Evolutionary conservation across 2,113 vertebrate species (phyloP), one percentile per base, ranked within the genome.

Genomic region (Egretta garzetta): DNA sequence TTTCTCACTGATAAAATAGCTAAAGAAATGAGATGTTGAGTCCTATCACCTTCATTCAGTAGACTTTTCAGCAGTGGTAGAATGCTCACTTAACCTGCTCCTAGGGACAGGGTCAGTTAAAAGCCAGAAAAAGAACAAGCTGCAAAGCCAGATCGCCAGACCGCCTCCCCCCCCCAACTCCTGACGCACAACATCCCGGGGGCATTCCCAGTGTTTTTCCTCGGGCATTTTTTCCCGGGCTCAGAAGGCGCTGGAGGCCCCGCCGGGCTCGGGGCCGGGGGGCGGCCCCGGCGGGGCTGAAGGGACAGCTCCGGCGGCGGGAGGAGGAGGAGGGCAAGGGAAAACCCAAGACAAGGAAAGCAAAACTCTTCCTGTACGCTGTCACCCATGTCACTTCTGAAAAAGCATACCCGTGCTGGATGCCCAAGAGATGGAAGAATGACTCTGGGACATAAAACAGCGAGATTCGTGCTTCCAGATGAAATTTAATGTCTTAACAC

Each of bases 231-330:
- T 10, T 7, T 17, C 62, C 4, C 4, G 32, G 41, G 7, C 9
- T 7, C 55, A 9, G 32, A 5, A 30, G 17, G 50, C 24, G 60
- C 2, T 14, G 27, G n/a, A 6, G 23, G 2, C 28, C 28, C 8
- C 9, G 33, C 24, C 41, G 41, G 41, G 41, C 41, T 43, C 41
- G 41, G 41, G 41, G 41, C 41, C 14, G 41, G 41, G 41, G 30
- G 56, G 19, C 33, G 33, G 63, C 19, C 13, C 33, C 6, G 27
- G 35, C 1, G 83, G 94, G 94, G 94, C 96, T 96, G 96, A 96
- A 95, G n/a, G 63, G 94, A 96, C 96, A 96, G 94, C 94, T 96
- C 94, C 94, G 19, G 6, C 53, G 20, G 50, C 75, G 11, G 53
- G 7, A 27, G 41, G 41, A 43, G 41, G 50, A 53, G 3, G 9